phyloP scores from a whole-genome alignment of 1,140 invertebrate genomes.

The Arctopsyche grandis region DNA sequence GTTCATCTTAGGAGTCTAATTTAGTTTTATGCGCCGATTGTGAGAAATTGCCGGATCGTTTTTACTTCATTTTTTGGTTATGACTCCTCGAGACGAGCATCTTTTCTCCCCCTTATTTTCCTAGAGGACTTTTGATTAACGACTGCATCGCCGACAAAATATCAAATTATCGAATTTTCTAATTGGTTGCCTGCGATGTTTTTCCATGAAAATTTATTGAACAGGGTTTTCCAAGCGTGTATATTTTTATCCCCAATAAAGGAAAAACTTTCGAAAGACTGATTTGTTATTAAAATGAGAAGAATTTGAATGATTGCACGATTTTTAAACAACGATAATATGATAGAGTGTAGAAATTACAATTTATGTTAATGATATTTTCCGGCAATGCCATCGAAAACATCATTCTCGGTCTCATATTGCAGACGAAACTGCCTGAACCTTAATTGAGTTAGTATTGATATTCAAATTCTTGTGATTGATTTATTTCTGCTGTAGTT shows the following conservation, averaged over 20 bases:
- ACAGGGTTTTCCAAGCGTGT: neutral
- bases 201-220: slow-evolving; percentile 46
- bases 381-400: neutral
- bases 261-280: no score
- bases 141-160: slow-evolving; percentile 50
- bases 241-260: no score
- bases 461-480: slow-evolving; percentile 17
- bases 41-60: slow-evolving; percentile 22
- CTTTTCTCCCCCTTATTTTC: slow-evolving; percentile 46
- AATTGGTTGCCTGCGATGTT: slow-evolving; percentile 52
- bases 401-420: neutral
- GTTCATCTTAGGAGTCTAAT: neutral
- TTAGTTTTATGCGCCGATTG: slow-evolving; percentile 24
- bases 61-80: neutral
- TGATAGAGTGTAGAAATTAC: no score
- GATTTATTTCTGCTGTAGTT: slow-evolving; percentile 7
- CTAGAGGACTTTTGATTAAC: slow-evolving; percentile 51
- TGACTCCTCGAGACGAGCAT: neutral
- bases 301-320: no score
- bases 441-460: slow-evolving; percentile 13
- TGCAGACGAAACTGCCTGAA: neutral
- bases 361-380: neutral
- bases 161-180: slow-evolving; percentile 54
- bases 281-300: no score
- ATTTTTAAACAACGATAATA: no score